Evolutionary conservation across 2,113 vertebrate genomes (phyloP).

Genomic region (Recurvirostra avosetta): DNA sequence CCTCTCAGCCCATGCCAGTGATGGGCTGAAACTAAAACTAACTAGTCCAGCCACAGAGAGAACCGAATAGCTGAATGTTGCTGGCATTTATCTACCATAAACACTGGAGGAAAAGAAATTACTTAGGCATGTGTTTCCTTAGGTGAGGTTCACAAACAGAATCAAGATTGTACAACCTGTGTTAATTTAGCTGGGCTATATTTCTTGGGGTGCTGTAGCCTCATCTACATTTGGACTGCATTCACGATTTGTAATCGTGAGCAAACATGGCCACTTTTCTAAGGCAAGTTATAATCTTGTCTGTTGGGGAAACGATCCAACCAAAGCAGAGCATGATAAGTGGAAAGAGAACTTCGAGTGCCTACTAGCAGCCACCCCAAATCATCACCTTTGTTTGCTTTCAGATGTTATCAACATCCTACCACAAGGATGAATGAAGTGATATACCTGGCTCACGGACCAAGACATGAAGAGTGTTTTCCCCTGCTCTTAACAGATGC

Average conservation of each 20-base stretch:
- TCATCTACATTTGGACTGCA: background rate
- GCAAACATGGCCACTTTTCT: background rate
- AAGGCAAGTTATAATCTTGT: slow-evolving; percentile 30
- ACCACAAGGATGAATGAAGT: slow-evolving; percentile 56
- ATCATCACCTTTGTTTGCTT: slow-evolving; percentile 65
- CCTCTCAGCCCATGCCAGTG: background rate
- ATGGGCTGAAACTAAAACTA: background rate
- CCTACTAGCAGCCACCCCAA: slow-evolving; percentile 41
- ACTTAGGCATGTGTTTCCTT: background rate
- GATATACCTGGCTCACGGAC: slow-evolving; percentile 52
- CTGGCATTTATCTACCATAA: background rate
- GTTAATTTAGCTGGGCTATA: background rate
- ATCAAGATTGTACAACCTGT: background rate
- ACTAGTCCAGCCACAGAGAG: background rate
- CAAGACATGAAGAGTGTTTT: slow-evolving; percentile 49
- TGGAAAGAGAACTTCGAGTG: background rate
- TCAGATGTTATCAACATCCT: slow-evolving; percentile 60
- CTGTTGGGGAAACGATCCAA: slow-evolving; percentile 13
- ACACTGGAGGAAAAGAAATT: background rate
- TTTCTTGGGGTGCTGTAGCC: background rate
- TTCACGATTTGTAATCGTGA: background rate
- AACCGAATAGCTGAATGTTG: background rate
- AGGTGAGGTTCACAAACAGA: background rate
- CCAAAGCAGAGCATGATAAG: slow-evolving; percentile 25
- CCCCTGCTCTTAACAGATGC: slow-evolving; percentile 44